A percentile compares a stretch with the other conserved stretches of the same genome.
Evolutionary conservation across 2,797 vertebrate species (phyloP).

Genomic region (Molothrus ater): DNA sequence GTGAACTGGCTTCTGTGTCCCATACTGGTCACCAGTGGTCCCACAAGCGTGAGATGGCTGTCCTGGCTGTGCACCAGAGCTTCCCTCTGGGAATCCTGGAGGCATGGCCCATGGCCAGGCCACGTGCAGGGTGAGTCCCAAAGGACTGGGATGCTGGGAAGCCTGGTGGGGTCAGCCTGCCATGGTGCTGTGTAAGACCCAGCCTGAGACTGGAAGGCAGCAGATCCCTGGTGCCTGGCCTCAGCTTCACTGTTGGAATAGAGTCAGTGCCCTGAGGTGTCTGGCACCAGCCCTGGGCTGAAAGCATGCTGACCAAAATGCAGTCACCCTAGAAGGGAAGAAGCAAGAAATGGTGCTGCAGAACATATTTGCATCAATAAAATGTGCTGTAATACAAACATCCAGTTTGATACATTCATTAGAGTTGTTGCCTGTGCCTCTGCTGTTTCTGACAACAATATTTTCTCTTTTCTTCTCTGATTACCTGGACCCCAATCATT

Average conservation of each 20-base stretch:
- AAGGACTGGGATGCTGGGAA: neutral
- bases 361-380: neutral
- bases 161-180: neutral
- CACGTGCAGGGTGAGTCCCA: rapidly evolving
- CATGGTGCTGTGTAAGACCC: neutral
- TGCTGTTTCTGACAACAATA: neutral
- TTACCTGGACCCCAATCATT: neutral
- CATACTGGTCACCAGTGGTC: rapidly evolving
- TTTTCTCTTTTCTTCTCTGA: neutral
- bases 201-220: neutral
- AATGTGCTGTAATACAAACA: neutral
- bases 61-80: neutral
- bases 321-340: neutral
- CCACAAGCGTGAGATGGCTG: rapidly evolving
- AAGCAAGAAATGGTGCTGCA: neutral
- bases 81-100: neutral
- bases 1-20: neutral
- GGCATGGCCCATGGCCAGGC: neutral
- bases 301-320: neutral
- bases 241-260: rapidly evolving
- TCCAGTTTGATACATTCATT: neutral
- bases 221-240: rapidly evolving
- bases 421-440: neutral
- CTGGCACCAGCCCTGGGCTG: neutral
- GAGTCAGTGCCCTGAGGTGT: neutral